phyloP scores from a whole-genome alignment of 2,888 invertebrate genomes.

The Abrostola triplasia region DNA sequence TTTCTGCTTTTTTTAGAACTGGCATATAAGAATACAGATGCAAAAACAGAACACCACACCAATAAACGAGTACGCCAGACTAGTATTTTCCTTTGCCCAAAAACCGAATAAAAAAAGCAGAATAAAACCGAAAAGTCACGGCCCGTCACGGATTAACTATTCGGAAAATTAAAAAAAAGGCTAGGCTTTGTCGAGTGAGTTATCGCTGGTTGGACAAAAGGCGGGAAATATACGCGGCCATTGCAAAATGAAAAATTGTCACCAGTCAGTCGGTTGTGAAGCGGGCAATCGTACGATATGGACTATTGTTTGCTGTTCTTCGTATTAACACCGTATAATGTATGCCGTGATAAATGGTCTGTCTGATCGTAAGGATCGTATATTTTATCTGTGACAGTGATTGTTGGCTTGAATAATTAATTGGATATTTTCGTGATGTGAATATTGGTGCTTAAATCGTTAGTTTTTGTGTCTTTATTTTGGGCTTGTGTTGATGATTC shows the following conservation, averaged over 20 bases:
- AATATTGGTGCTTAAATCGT: background rate
- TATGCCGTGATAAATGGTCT: conserved; percentile 11
- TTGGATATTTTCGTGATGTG: background rate
- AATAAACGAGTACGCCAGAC: conserved; percentile 6
- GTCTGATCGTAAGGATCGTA: background rate
- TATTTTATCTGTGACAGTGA: conserved; percentile 9
- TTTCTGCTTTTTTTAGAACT: no score
- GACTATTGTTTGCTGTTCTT: conserved; percentile 29
- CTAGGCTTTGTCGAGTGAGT: conserved; percentile 38
- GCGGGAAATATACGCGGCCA: conserved; percentile 24
- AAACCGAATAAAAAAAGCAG: conserved; percentile 23
- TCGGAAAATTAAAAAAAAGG: conserved; percentile 48
- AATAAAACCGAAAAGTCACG: conserved; percentile 24
- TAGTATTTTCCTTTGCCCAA: conserved; percentile 16
- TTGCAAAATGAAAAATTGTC: conserved; percentile 51
- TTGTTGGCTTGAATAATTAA: background rate
- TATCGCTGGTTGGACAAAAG: conserved; percentile 45
- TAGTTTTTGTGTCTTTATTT: background rate
- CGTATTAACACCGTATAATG: conserved; percentile 3
- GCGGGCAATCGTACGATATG: conserved; percentile 14
- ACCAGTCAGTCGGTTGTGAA: conserved; percentile 44
- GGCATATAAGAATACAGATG: no score
- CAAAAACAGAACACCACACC: background rate
- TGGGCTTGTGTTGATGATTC: background rate
- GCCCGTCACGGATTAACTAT: conserved; percentile 38